Base-by-base conservation (phyloP, 1,140 invertebrate genomes). In the Lasioglossum albipes region DNA sequence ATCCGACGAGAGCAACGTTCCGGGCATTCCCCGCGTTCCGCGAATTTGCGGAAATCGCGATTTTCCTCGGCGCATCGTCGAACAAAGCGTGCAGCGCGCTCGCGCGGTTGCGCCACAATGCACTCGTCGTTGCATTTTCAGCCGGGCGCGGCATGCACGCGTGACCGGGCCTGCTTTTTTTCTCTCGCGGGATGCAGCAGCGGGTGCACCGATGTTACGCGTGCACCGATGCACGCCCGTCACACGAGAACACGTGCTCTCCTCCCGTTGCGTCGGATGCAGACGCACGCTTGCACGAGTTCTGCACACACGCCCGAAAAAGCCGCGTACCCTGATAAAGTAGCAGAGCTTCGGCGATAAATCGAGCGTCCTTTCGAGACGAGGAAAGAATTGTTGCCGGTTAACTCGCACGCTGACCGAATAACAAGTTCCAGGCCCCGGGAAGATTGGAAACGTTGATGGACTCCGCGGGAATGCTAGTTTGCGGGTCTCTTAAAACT, bases 181-280 rank as follows among this genome's bases (percentile, higher is more conserved):
- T 49, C 9, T 13, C 62, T 69, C 69, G 61, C 22, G 68, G 16
- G 22, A 27, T 22, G 31, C 52, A 42, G 73, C 57, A 62, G 70
- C 57, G 7, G 16, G 22, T 36, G 61, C 7, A 2, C 12, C 4
- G 13, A 22, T 12, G 20, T 62, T 65, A 42, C 59, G 65, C 59
- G 65, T 82, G 71, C 70, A 78, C 18, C 41, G 18, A 49, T 67
- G 45, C 74, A 62, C 59, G 45, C 49, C 74, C 64, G 79, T 72
- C 41, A 49, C 67, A 12, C 13, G 27, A 36, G 57, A 75, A 62
- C 80, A 86, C 75, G 75, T 85, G 83, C 66, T 85, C 36, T 66
- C 41, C 59, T 77, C 9, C 45, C 10, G 45, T 59, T 74, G 18
- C 74, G 59, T 78, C n/a, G 41, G 59, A 59, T 5, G 36, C 36